Conservation (phyloP, 2,888 invertebrate species). For the Caenorhabditis sulstoni region DNA sequence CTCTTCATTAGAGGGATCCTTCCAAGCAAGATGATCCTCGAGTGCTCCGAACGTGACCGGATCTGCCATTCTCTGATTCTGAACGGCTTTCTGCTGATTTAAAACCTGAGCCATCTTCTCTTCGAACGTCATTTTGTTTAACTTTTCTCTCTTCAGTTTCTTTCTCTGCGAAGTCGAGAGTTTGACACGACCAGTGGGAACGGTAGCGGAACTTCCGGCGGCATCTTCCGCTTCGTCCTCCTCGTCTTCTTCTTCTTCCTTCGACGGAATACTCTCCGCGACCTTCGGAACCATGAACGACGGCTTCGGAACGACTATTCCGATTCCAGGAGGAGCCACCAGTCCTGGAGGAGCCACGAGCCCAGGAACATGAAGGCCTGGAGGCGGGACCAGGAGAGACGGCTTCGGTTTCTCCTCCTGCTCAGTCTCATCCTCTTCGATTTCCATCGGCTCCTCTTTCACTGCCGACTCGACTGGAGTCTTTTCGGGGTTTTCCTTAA, state of each 20-base stretch:
- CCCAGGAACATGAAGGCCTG: conserved; percentile 12
- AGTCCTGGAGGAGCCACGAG: conserved; percentile 33
- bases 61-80: conserved; percentile 60
- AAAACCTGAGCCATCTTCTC: conserved; percentile 62
- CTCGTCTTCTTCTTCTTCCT: conserved; percentile 37
- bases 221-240: background rate
- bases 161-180: conserved; percentile 53
- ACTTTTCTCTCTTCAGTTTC: conserved; percentile 53
- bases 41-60: conserved; percentile 61
- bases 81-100: conserved; percentile 51
- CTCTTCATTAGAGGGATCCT: conserved; percentile 53
- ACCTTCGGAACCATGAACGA: conserved; percentile 23
- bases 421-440: conserved; percentile 33
- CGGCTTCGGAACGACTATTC: conserved; percentile 50
- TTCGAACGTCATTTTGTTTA: conserved; percentile 51
- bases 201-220: background rate
- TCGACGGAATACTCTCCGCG: conserved; percentile 2
- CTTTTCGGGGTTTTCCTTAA: background rate
- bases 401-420: conserved; percentile 20
- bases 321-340: conserved; percentile 33
- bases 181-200: conserved; percentile 25
- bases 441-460: conserved; percentile 42
- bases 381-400: conserved; percentile 11
- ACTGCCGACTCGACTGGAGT: background rate
- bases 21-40: conserved; percentile 58